Conservation (phyloP, 1,140 invertebrate genomes). For the Calycopis cecrops region DNA sequence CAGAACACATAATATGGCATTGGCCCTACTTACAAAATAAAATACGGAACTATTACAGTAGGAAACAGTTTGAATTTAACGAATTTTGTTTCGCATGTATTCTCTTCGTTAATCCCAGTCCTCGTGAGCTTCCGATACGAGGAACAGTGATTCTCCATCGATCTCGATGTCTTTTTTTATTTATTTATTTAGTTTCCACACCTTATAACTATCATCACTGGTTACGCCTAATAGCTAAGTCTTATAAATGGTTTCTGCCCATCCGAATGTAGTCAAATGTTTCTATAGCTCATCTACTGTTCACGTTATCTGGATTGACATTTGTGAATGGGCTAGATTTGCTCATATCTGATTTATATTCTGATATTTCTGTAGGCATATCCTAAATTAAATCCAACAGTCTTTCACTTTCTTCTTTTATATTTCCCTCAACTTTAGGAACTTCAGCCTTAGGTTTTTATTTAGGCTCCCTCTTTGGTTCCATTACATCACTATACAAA, state of each 20-base stretch:
- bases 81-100: too few species aligned
- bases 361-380: not conserved
- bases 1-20: too few species aligned
- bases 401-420: constrained; percentile 25
- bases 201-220: too few species aligned
- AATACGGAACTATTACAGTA: too few species aligned
- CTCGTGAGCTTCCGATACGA: constrained; percentile 47
- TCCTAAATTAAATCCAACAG: constrained; percentile 28
- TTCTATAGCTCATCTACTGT: constrained; percentile 47
- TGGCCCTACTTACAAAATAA: too few species aligned
- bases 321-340: constrained; percentile 37
- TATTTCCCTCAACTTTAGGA: constrained; percentile 22
- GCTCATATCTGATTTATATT: constrained; percentile 19
- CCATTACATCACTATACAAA: constrained; percentile 25
- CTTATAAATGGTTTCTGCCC: constrained; percentile 50
- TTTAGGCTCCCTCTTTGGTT: constrained; percentile 20
- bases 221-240: too few species aligned
- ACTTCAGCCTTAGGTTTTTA: constrained; percentile 22
- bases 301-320: constrained; percentile 35
- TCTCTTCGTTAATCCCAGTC: constrained; percentile 50
- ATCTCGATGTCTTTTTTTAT: too few species aligned
- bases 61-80: too few species aligned
- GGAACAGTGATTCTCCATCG: constrained; percentile 54
- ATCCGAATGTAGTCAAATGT: constrained; percentile 42
- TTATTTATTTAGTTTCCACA: too few species aligned